Evolutionary conservation across 2,113 vertebrate species (phyloP).

Genomic region (Pomatorhinus ruficollis): DNA sequence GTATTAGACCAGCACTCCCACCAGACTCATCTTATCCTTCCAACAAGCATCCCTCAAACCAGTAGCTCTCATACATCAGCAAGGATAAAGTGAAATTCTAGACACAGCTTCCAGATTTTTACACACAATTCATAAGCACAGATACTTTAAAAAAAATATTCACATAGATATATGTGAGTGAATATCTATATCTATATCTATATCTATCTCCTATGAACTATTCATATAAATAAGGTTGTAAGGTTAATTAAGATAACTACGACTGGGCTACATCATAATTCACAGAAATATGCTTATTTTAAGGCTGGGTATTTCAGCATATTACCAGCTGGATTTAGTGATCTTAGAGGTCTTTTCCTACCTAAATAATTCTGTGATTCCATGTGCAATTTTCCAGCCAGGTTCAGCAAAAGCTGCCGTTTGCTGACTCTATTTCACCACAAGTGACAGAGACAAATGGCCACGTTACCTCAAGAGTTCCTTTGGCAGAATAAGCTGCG

Average conservation of each 20-base stretch:
- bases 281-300: background rate
- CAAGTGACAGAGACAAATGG: constrained; percentile 75
- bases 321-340: background rate
- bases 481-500: constrained; percentile 90
- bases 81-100: background rate
- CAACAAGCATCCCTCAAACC: background rate
- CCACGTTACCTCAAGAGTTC: constrained; percentile 85
- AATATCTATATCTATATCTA: background rate
- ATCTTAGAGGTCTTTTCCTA: background rate
- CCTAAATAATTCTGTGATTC: background rate
- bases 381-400: background rate
- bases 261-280: background rate
- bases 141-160: background rate
- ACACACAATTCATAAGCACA: background rate
- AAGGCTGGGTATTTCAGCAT: background rate
- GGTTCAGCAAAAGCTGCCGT: constrained; percentile 30
- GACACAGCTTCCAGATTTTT: background rate
- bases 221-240: background rate
- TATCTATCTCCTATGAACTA: background rate
- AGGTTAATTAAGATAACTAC: background rate
- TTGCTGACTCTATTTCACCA: constrained; percentile 53
- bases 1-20: background rate
- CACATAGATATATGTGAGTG: background rate
- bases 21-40: background rate
- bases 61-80: background rate